Percentiles rank a stretch among this genome's conserved stretches.
Conservation (phyloP, 2,797 vertebrate genomes). For the Acomys russatus region DNA sequence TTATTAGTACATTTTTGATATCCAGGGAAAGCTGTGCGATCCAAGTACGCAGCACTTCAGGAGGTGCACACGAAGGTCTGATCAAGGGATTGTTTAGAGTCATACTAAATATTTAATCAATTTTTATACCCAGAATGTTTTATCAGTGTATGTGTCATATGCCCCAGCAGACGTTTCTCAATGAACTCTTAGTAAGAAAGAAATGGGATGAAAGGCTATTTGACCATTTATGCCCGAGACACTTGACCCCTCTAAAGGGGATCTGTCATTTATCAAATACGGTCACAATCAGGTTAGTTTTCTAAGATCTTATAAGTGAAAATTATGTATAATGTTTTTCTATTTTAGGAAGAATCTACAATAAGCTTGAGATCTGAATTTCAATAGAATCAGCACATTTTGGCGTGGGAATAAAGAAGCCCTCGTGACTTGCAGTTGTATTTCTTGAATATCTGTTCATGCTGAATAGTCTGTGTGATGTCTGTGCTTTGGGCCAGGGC, state of each 20-base stretch:
- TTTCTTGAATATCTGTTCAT: slow-evolving; percentile 40
- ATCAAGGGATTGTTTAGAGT: slow-evolving; percentile 82
- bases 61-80: slow-evolving; percentile 73
- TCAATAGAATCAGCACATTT: slow-evolving; percentile 54
- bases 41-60: slow-evolving; percentile 76
- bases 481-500: not conserved
- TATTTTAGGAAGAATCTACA: slow-evolving; percentile 44
- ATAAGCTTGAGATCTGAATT: not conserved
- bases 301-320: slow-evolving; percentile 30
- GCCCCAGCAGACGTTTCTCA: slow-evolving; percentile 56
- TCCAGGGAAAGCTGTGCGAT: slow-evolving; percentile 66
- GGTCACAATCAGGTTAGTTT: slow-evolving; percentile 48
- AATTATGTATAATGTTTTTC: not conserved
- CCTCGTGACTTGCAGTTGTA: slow-evolving; percentile 13
- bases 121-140: slow-evolving; percentile 73
- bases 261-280: not conserved
- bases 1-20: slow-evolving; percentile 86
- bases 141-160: slow-evolving; percentile 70
- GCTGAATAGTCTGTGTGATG: not conserved
- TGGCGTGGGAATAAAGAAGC: slow-evolving; percentile 2
- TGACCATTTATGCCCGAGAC: not conserved
- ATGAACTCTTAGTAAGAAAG: slow-evolving; percentile 20
- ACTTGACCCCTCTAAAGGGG: not conserved
- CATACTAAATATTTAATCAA: slow-evolving; percentile 66
- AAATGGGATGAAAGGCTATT: slow-evolving; percentile 64